Conservation (phyloP, 2,113 vertebrate species). For the Opisthocomus hoazin region DNA sequence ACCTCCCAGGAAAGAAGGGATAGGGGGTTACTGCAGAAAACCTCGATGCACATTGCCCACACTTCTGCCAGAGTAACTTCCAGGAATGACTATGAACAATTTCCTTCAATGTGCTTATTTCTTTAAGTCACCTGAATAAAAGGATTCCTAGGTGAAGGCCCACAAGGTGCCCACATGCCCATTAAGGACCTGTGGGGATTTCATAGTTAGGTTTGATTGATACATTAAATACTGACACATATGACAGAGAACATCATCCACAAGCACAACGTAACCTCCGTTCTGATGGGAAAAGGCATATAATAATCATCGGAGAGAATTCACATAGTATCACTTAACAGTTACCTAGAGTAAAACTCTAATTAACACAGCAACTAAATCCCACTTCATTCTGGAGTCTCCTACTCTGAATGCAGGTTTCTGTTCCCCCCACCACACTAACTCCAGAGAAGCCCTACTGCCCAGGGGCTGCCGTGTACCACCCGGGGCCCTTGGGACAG, state of each 20-base stretch:
- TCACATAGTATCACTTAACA: not conserved
- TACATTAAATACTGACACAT: not conserved
- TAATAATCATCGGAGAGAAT: not conserved
- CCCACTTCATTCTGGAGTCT: not conserved
- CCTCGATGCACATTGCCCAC: rapidly evolving
- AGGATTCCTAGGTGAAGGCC: not conserved
- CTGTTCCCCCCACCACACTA: not conserved
- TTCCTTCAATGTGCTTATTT: not conserved
- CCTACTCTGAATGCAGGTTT: not conserved
- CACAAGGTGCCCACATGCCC: rapidly evolving
- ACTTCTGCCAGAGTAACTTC: not conserved
- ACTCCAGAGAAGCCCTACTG: not conserved
- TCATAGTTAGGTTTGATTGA: rapidly evolving
- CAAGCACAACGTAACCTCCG: rapidly evolving
- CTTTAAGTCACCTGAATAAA: not conserved
- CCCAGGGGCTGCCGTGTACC: rapidly evolving
- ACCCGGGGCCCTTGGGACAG: not conserved
- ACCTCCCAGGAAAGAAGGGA: not conserved
- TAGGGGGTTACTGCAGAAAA: not conserved
- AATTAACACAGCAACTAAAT: not conserved
- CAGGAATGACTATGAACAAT: not conserved
- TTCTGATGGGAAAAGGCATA: not conserved
- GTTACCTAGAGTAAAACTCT: not conserved
- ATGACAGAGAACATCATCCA: not conserved
- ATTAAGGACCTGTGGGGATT: not conserved